Base-by-base conservation (phyloP, 2,113 vertebrate genomes). In the Nothocercus nigrocapillus region DNA sequence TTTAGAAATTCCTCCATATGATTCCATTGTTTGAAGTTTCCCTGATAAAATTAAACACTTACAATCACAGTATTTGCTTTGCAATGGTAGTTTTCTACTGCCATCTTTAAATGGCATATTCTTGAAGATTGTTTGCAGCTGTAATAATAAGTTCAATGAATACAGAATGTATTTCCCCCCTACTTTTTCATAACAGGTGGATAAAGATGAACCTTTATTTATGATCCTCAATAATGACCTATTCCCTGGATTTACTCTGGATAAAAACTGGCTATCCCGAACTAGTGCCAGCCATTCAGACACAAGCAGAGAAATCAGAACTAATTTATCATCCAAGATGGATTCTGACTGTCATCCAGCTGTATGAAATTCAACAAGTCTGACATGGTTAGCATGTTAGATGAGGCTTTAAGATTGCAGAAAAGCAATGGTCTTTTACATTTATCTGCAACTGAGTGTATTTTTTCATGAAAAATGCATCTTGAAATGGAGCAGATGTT, bases 181-280 rank as follows among this genome's bases (percentile, higher is more conserved):
- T 53, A 28, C 12, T 93, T 86, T 93, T 47, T 66, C 49, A 84
- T 94, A 17, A 78, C 95, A 99, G 98, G 98, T 99, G 51, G 98
- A 99, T 93, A 98, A 99, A 90, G 98, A 99, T 45, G 98, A 99
- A 93, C 98, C 98, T 85, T 96, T 99, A 82, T 99, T 99, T 61
- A 98, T 98, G 98, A 99, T 98, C 94, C 97, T 99, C 92, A 98
- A 98, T 95, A 98, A 98, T 74, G 98, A 98, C 87, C 93, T 99
- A 8, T 99, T 99, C 94, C 98, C 98, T 89, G 98, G 98, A 74
- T 99, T 98, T 68, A 98, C 96, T 76, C 92, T 99, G 95, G 98
- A 98, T 97, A 98, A 98, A 98, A 94, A 97, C 98, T 30, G 98
- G 97, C 5, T 98, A 98, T 96, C 98, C 98, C 36, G 98, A 99